Conservation (phyloP, 1,140 invertebrate species). For the Ostrea denselamellosa region DNA sequence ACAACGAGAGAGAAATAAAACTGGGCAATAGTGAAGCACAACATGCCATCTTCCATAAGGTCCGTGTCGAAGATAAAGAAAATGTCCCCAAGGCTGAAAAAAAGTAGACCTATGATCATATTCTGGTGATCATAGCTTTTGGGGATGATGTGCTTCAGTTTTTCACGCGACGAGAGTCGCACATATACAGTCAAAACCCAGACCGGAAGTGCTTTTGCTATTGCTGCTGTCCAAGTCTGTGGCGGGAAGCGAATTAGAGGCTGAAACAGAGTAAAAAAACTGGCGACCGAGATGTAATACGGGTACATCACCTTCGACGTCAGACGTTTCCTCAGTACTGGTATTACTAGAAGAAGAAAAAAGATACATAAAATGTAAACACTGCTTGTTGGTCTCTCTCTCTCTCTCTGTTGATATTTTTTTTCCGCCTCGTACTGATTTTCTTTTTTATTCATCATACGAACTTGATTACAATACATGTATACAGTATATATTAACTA, state of each 20-base stretch:
- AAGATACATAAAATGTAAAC: background rate
- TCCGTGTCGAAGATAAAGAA: conserved; percentile 43
- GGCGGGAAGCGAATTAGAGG: conserved; percentile 1
- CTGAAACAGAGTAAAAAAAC: conserved; percentile 7
- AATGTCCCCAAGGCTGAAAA: conserved; percentile 34
- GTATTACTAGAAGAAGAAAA: background rate
- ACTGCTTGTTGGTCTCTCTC: background rate
- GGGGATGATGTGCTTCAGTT: background rate
- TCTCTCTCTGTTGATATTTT: background rate
- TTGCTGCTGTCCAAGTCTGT: background rate
- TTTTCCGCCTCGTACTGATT: background rate
- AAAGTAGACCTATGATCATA: conserved; percentile 23
- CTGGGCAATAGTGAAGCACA: conserved; percentile 39
- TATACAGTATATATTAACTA: background rate
- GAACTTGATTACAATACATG: background rate
- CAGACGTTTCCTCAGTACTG: background rate
- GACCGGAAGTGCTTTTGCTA: conserved; percentile 37
- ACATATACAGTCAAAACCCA: conserved; percentile 16
- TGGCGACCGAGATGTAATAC: background rate
- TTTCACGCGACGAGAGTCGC: conserved; percentile 16
- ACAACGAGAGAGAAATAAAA: conserved; percentile 43
- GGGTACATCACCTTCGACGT: conserved; percentile 28
- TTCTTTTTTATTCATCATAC: background rate
- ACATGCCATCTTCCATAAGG: conserved; percentile 36
- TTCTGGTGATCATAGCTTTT: conserved; percentile 27